These are phyloP conservation scores for Philaethria dido DNA, from an alignment of 2,888 invertebrate species.

Conservation along the genomic window DNA sequence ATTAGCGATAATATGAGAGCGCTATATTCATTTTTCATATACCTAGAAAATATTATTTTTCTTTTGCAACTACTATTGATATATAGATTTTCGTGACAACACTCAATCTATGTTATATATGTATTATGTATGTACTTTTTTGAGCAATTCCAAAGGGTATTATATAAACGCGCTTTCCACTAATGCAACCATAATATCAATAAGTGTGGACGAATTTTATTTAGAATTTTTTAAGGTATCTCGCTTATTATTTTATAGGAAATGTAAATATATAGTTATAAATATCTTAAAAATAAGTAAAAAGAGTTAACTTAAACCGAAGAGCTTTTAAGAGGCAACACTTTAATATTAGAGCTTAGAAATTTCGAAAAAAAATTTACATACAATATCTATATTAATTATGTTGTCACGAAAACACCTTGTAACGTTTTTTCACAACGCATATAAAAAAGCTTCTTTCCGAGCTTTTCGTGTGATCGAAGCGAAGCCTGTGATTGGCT, in stretches of 20 bases:
- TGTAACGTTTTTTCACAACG: slow-evolving; percentile 72
- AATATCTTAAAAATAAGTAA: slow-evolving; percentile 24
- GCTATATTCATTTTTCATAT: slow-evolving; percentile 62
- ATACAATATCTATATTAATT: slow-evolving; percentile 41
- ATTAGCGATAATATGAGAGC: slow-evolving; percentile 70
- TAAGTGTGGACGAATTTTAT: slow-evolving; percentile 42
- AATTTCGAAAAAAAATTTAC: slow-evolving; percentile 8
- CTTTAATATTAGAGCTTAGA: slow-evolving; percentile 14
- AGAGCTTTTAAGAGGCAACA: slow-evolving; percentile 18
- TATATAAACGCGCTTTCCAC: slow-evolving; percentile 17
- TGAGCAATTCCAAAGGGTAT: slow-evolving; percentile 60
- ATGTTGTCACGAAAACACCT: slow-evolving; percentile 61
- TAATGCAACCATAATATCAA: slow-evolving; percentile 33
- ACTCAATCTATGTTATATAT: slow-evolving; percentile 48
- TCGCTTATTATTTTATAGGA: slow-evolving; percentile 31
- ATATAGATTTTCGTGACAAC: slow-evolving; percentile 59
- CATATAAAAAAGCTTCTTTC: slow-evolving; percentile 56
- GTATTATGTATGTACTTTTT: slow-evolving; percentile 44
- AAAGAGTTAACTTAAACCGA: slow-evolving; percentile 21
- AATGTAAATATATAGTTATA: slow-evolving; percentile 25
- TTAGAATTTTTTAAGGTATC: slow-evolving; percentile 42
- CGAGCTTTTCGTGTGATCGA: slow-evolving; percentile 48
- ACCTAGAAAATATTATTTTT: slow-evolving; percentile 67
- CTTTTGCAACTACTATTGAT: slow-evolving; percentile 62
- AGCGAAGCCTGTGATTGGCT: slow-evolving; percentile 52